Conservation (phyloP, 2,113 vertebrate species). For the Cheirogaleus medius region DNA sequence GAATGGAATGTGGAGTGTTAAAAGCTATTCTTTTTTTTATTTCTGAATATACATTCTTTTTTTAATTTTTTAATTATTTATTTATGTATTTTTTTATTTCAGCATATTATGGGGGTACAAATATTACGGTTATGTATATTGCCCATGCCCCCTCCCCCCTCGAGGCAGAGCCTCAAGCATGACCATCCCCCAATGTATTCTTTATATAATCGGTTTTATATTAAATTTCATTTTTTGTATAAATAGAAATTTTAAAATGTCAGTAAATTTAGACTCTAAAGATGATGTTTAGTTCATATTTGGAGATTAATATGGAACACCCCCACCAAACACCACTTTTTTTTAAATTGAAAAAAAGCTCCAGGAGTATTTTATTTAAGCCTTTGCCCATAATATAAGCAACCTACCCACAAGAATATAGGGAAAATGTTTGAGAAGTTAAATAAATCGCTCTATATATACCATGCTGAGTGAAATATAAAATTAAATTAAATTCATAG, state of each 20-base stretch:
- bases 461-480: conserved; percentile 26
- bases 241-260: not conserved
- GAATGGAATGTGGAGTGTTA: not conserved
- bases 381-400: not conserved
- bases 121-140: too few species aligned
- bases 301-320: not conserved
- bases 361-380: not conserved
- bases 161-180: too few species aligned
- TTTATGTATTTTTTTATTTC: too few species aligned
- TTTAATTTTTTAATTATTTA: too few species aligned
- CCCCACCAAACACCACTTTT: not conserved
- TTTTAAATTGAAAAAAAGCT: not conserved
- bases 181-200: too few species aligned
- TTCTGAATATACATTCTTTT: too few species aligned
- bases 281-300: not conserved
- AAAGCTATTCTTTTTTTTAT: not conserved
- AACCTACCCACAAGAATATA: conserved; percentile 14
- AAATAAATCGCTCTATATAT: conserved; percentile 19
- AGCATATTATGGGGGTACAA: too few species aligned
- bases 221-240: conserved; percentile 11
- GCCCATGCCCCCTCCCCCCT: too few species aligned
- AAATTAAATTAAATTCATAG: conserved; percentile 57
- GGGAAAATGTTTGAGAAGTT: conserved; percentile 14
- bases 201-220: conserved; percentile 23
- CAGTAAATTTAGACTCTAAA: conserved; percentile 14